Evolutionary conservation across 1,140 invertebrate genomes (phyloP).

Genomic region (Pseudomyrmex sp.): DNA sequence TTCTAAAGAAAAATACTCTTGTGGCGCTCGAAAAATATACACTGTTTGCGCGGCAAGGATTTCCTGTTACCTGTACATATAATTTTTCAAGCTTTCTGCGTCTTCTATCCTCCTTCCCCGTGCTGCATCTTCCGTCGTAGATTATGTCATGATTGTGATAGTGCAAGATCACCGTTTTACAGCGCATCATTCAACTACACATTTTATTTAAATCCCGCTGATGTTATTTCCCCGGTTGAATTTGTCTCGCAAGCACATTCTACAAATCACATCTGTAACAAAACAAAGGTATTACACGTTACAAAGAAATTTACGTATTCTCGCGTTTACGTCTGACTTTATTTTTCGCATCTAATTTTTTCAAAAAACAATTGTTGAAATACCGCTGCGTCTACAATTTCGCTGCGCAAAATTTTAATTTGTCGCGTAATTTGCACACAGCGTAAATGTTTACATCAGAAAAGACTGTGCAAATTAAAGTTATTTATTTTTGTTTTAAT

Average conservation of each 20-base stretch:
- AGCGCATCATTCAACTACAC: conserved; percentile 38
- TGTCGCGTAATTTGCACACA: background rate
- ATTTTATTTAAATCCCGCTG: conserved; percentile 1
- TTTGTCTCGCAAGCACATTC: conserved; percentile 1
- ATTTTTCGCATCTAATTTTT: background rate
- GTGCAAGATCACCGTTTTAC: conserved; percentile 14
- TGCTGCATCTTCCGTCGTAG: conserved; percentile 74
- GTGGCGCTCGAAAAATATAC: background rate
- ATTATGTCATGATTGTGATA: conserved; percentile 53
- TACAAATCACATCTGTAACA: conserved; percentile 25
- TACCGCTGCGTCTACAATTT: background rate
- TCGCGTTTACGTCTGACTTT: conserved; percentile 12
- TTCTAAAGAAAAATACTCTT: background rate
- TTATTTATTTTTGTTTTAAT: no score
- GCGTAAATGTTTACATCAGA: background rate
- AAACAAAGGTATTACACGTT: background rate
- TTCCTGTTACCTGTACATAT: conserved; percentile 41
- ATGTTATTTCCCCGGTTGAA: background rate
- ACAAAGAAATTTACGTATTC: background rate
- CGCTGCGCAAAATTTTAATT: no score
- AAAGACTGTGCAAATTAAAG: no score
- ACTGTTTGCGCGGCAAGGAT: no score
- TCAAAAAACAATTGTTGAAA: background rate
- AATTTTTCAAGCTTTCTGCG: conserved; percentile 63
- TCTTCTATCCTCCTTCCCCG: conserved; percentile 69